Evolutionary conservation across 1,140 invertebrate species (phyloP), one percentile per base, ranked within the genome.

Genomic region (Wiebesia pumilae): DNA sequence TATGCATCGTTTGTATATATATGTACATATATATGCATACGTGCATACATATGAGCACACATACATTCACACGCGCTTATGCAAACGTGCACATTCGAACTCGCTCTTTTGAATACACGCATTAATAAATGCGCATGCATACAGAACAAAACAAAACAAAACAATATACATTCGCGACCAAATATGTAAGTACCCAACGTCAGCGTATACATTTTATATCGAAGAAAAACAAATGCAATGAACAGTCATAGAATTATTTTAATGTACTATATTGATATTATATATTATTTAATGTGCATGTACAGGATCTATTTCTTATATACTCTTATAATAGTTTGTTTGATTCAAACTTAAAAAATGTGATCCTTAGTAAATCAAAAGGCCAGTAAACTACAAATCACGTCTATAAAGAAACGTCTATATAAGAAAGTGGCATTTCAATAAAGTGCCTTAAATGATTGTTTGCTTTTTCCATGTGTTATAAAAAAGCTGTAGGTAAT

Each of bases 191-290:
- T 83, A 77, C 84, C 69, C 73, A 86, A 86, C 83, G 58, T 87
- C 86, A 89, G 87, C 88, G 90, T 90, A 88, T 90, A 88, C 87
- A 90, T 86, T 82, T 84, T 69, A 83, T 88, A 86, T 89, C 7
- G 43, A 79, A 78, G 40, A 86, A 73, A 83, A 65, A 81, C 75
- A 83, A 47, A 87, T 80, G 85, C 81, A 83, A 83, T 65, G 81
- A 87, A 87, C 81, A 87, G 85, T 87, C 85, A 87, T 87, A 87
- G 81, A 87, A 71, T 79, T 87, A 87, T 87, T 83, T 71, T 87
- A 83, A 71, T 83, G 85, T 87, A 87, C 81, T 78, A 83, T 83
- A 83, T 83, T 78, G 81, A 86, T 78, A 75, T 69, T 83, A 71
- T 83, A 79, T 83, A 78, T 87, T 87, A 87, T 87, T 87, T 87